These are phyloP conservation scores for Bagarius yarrelli DNA, from an alignment of 2,113 vertebrate genomes.

Conservation along the genomic window DNA sequence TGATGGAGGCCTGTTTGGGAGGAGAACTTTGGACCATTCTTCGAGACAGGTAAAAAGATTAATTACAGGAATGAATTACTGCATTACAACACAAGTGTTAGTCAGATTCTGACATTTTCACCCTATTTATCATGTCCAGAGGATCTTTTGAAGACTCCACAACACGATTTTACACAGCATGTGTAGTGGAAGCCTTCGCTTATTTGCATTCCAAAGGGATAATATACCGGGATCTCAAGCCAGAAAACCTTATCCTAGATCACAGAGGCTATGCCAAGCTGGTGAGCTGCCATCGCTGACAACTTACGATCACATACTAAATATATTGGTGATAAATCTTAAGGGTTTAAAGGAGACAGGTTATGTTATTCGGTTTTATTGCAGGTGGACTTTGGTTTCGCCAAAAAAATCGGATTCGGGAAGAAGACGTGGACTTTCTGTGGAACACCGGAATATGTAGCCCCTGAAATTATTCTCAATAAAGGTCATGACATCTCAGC, in stretches of 20 bases:
- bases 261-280: constrained; percentile 94
- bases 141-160: constrained; percentile 95
- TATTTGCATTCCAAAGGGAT: constrained; percentile 98
- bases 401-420: constrained; percentile 96
- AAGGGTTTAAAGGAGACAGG: background rate
- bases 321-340: background rate
- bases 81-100: background rate
- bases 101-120: background rate
- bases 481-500: constrained; percentile 96
- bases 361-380: background rate
- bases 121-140: constrained; percentile 60
- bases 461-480: constrained; percentile 98
- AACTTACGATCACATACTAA: background rate
- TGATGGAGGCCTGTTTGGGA: constrained; percentile 96
- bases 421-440: constrained; percentile 99
- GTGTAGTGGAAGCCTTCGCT: constrained; percentile 93
- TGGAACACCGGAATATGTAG: constrained; percentile 95
- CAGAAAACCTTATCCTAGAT: constrained; percentile 97
- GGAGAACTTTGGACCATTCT: constrained; percentile 98
- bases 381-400: constrained; percentile 98
- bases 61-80: background rate
- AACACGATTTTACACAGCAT: constrained; percentile 93
- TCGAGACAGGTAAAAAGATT: constrained; percentile 85
- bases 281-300: constrained; percentile 70
- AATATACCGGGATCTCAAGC: constrained; percentile 97